Base-by-base conservation (phyloP, 2,888 invertebrate genomes). In the Dasysyrphus albostriatus region DNA sequence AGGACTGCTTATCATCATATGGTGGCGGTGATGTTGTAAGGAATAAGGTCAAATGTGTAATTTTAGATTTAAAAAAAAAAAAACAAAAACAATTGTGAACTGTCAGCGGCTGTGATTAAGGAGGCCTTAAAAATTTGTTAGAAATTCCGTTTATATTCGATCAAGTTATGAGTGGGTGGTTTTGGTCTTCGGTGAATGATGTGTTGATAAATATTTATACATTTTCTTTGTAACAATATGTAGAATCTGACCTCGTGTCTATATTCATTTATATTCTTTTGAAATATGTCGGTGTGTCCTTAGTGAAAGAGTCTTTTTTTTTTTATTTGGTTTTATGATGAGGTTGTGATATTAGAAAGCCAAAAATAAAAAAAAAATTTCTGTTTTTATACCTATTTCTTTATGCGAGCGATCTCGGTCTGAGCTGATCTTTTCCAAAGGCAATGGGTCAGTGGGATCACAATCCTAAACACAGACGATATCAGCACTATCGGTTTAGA, bases 11-110 rank as follows among this genome's bases (percentile, higher is more conserved):
- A 24, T 67, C 70, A 54, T 67, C 70, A 54, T 37, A 39, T 77
- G 42, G 14, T 49, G 65, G 19, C 14, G 47, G 47, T 34, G 49
- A 29, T 49, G 24, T 39, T 76, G 56, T 44, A 32, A 10, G 39
- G 39, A 72, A 73, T 16, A 65, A 72, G 75, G 51, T 79, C 69
- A 79, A 63, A 39, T 61, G 47, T 42, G 59, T 83, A 51, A 44
- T 34, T 76, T 77, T 73, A 73, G 69, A 69, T 5, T n/a, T 6
- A 37, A 3, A 39, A 7, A 69, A 24, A 24, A 24, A 24, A 24
- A 24, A 2, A 24, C 3, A 19, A n/a, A n/a, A n/a, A 67, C 12
- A 6, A 54, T 51, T 69, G 37, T 54, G 39, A 69, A 69, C 54
- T 69, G 69, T 69, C 69, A 54, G 69, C 69, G 39, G 39, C 5